These are phyloP conservation scores for Phoebastria nigripes DNA, from an alignment of 2,797 vertebrate genomes.

Conservation along the genomic window DNA sequence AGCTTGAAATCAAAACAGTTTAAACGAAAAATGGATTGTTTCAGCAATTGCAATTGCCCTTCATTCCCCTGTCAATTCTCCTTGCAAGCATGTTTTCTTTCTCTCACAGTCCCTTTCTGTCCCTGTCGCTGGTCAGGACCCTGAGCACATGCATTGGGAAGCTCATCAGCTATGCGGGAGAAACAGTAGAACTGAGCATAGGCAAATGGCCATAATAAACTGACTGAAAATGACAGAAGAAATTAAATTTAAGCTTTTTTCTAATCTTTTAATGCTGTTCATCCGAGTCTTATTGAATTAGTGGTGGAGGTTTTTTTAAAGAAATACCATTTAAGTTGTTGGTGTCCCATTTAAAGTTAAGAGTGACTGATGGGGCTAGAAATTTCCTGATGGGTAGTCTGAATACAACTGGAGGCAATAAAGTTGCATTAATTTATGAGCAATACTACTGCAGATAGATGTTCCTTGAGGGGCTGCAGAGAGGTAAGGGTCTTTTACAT, in stretches of 20 bases:
- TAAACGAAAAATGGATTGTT: neutral
- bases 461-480: neutral
- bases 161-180: neutral
- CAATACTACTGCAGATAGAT: neutral
- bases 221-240: neutral
- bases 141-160: neutral
- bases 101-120: neutral
- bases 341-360: neutral
- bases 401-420: neutral
- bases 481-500: neutral
- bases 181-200: neutral
- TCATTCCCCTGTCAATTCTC: neutral
- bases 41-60: neutral
- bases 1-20: constrained; percentile 15
- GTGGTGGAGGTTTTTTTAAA: neutral
- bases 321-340: neutral
- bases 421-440: neutral
- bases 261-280: neutral
- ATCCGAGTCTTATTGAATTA: neutral
- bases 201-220: neutral
- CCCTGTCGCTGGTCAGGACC: neutral
- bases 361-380: neutral
- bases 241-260: neutral
- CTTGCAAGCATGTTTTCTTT: neutral
- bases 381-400: neutral